Conservation (phyloP, 1,140 invertebrate genomes). For the Drosophila tropicalis region DNA sequence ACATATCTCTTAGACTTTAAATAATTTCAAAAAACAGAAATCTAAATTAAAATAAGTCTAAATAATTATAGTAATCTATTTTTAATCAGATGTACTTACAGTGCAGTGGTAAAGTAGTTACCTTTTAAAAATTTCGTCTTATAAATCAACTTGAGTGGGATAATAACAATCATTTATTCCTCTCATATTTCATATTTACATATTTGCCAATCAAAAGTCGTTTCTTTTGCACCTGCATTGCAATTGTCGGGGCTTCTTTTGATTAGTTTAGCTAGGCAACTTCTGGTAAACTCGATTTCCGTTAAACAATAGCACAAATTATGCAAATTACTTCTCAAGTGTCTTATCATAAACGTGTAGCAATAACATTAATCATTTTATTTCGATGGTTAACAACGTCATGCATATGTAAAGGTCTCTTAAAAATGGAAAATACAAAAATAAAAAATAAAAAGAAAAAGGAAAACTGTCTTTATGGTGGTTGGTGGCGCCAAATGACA, state of each 20-base stretch:
- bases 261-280: background rate
- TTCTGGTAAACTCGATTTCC: slow-evolving; percentile 39
- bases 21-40: too few species aligned
- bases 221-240: background rate
- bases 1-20: too few species aligned
- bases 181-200: background rate
- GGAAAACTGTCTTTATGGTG: slow-evolving; percentile 44
- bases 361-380: slow-evolving; percentile 73
- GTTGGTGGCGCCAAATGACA: slow-evolving; percentile 76
- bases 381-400: slow-evolving; percentile 46
- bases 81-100: too few species aligned
- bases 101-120: too few species aligned
- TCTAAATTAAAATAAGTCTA: too few species aligned
- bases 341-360: slow-evolving; percentile 68
- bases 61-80: too few species aligned
- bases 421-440: slow-evolving; percentile 28
- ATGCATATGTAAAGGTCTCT: slow-evolving; percentile 70
- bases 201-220: background rate
- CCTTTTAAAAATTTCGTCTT: too few species aligned
- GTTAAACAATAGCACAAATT: slow-evolving; percentile 53
- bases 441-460: slow-evolving; percentile 21
- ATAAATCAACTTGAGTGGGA: too few species aligned
- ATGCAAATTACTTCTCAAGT: slow-evolving; percentile 66
- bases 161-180: too few species aligned
- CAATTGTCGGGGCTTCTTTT: slow-evolving; percentile 1